phyloP scores from a whole-genome alignment of 2,888 invertebrate genomes.

The Drosophila nigritarsus region DNA sequence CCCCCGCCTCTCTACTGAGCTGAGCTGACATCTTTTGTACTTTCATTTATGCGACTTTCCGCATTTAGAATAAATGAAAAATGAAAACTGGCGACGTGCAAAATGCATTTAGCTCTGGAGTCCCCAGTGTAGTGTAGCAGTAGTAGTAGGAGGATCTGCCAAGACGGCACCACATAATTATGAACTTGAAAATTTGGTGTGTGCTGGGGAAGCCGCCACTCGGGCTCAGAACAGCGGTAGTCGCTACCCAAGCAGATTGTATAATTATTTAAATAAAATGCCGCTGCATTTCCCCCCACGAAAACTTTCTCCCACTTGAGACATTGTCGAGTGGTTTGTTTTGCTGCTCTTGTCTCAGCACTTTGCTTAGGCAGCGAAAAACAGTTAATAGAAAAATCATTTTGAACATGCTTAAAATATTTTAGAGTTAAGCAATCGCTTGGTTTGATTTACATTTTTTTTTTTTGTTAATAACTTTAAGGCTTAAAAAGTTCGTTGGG shows the following conservation, averaged over 20 bases:
- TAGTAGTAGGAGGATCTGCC: conserved; percentile 3
- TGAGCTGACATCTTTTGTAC: conserved; percentile 60
- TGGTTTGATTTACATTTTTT: not conserved
- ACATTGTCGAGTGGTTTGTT: conserved; percentile 65
- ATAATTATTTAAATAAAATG: conserved; percentile 75
- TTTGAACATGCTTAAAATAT: not conserved
- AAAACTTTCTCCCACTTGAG: conserved; percentile 72
- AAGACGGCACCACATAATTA: conserved; percentile 68
- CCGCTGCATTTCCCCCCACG: conserved; percentile 37
- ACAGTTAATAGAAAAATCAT: conserved; percentile 11
- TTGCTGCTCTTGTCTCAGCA: conserved; percentile 10
- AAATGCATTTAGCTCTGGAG: conserved; percentile 54
- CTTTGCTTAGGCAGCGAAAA: not conserved
- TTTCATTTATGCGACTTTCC: conserved; percentile 47
- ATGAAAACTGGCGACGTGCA: conserved; percentile 47
- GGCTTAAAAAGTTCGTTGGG: conserved; percentile 20
- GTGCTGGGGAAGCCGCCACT: conserved; percentile 31
- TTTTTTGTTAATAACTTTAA: conserved; percentile 14
- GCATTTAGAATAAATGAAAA: conserved; percentile 76
- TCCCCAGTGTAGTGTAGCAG: not conserved
- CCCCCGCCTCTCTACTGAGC: not conserved
- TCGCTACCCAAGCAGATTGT: conserved; percentile 50
- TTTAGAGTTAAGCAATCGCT: conserved; percentile 16
- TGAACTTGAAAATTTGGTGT: conserved; percentile 76
- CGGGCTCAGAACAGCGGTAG: conserved; percentile 36